Evolutionary conservation across 2,797 vertebrate genomes (phyloP).

Genomic region (Xyrichtys novacula): DNA sequence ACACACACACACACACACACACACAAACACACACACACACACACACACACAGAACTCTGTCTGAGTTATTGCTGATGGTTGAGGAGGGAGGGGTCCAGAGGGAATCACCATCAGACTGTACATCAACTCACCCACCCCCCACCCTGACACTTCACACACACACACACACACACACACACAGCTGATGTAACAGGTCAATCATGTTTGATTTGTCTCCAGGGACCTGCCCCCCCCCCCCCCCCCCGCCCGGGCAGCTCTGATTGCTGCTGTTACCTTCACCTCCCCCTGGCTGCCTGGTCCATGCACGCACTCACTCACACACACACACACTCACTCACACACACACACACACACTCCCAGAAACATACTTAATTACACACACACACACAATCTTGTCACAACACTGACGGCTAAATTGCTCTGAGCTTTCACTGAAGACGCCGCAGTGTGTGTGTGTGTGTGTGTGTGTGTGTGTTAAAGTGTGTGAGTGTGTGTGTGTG

Average conservation of each 20-base stretch:
- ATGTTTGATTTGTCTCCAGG: constrained; percentile 77
- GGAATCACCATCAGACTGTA: constrained; percentile 64
- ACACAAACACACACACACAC: constrained; percentile 18
- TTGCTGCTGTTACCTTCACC: constrained; percentile 82
- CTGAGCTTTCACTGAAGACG: not conserved
- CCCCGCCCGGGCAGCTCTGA: constrained; percentile 80
- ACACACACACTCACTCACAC: constrained; percentile 10
- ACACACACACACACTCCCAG: constrained; percentile 25
- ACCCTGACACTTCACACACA: constrained; percentile 31
- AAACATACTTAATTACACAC: no score
- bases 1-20: no score
- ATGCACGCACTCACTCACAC: not conserved
- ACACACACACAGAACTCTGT: constrained; percentile 15
- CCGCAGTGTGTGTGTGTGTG: constrained; percentile 5
- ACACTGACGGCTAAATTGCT: constrained; percentile 50
- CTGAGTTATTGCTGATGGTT: constrained; percentile 55
- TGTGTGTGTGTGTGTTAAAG: constrained; percentile 17
- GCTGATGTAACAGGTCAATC: constrained; percentile 78
- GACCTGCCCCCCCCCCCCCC: constrained; percentile 69
- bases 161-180: constrained; percentile 34
- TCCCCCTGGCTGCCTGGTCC: constrained; percentile 62
- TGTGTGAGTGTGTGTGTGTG: constrained; percentile 26
- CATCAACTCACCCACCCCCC: constrained; percentile 50
- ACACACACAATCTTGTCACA: constrained; percentile 30
- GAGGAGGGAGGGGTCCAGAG: constrained; percentile 52